Base-by-base conservation (phyloP, 2,113 vertebrate genomes). In the Gymnarchus niloticus region DNA sequence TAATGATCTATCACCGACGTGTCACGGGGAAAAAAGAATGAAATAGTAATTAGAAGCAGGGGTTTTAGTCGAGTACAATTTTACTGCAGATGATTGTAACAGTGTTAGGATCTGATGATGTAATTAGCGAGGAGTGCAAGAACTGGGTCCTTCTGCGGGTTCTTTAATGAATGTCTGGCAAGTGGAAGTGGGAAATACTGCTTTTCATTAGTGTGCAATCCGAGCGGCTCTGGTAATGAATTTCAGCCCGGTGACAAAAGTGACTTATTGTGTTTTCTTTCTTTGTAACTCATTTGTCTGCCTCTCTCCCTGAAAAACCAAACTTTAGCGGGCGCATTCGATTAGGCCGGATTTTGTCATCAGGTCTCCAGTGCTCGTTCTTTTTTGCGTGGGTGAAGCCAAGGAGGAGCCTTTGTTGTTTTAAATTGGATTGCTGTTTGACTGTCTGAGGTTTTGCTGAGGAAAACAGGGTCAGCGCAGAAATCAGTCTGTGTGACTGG, bases 1-100 rank as follows among this genome's bases (percentile, higher is more conserved):
- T 98, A 97, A 98, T 98, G 96, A 99, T 99, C 97, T 97, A 99
- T 99, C 97, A 97, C 96, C 95, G 95, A 96, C 95, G 88, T 97
- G 97, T 98, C 96, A 96, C 85, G 87, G 96, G 95, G 95, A 97
- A 95, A 91, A 94, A 95, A 94, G 96, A 97, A 95, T 96, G 97
- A 96, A 97, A 97, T 96, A 96, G 97, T 97, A 99, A 99, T 99
- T 99, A 99, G 96, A 97, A 95, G 94, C 95, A 91, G 90, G 92
- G 94, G 95, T 91, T 97, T 97, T 96, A 94, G 95, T 94, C 95
- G 96, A 95, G 93, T 94, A 94, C 93, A 91, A 95, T 91, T 91
- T 86, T 91, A 90, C 88, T 89, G 94, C 90, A 94, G 95, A 95
- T 95, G 95, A 96, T 95, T 95, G 94, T 94, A 95, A 92, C 91